Percentiles rank a stretch among this genome's conserved stretches.
phyloP scores from a whole-genome alignment of 37 sponge, comb jelly and placozoan species.

The Halichondria panicea region DNA sequence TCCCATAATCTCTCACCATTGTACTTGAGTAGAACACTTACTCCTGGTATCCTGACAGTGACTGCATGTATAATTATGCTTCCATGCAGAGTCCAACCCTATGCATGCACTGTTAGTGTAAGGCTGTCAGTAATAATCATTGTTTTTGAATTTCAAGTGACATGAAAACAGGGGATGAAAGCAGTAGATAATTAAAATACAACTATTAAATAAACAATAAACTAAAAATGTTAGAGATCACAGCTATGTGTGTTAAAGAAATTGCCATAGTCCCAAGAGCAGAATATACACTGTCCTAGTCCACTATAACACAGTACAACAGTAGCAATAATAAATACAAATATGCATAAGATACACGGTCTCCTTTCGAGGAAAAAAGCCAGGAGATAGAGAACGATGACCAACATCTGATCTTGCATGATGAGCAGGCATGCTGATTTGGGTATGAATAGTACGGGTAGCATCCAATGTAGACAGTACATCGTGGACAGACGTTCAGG shows the following conservation, averaged over 20 bases:
- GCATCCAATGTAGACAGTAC: constrained; percentile 97
- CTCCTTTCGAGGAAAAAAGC: constrained; percentile 82
- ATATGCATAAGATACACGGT: constrained; percentile 85
- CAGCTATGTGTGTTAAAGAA: too few relatives aligned
- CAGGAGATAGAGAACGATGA: constrained; percentile 73
- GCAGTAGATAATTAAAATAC: too few relatives aligned
- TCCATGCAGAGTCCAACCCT: background rate
- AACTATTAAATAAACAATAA: too few relatives aligned
- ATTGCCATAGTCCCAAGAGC: constrained; percentile 35
- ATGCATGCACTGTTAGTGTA: background rate
- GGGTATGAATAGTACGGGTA: constrained; percentile 90
- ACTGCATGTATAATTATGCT: background rate
- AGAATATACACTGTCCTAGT: constrained; percentile 78
- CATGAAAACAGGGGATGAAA: background rate
- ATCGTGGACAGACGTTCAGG: constrained; percentile 44
- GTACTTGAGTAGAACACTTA: background rate
- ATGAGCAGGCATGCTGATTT: constrained; percentile 79
- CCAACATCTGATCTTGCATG: constrained; percentile 78
- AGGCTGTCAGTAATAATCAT: background rate
- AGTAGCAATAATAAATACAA: constrained; percentile 82
- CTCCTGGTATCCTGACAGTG: background rate
- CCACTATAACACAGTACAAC: constrained; percentile 83
- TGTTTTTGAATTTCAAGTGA: background rate
- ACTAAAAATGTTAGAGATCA: too few relatives aligned
- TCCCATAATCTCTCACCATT: background rate